These are phyloP conservation scores for Salpingus planirostris DNA, from an alignment of 2,888 invertebrate genomes.

Conservation along the genomic window DNA sequence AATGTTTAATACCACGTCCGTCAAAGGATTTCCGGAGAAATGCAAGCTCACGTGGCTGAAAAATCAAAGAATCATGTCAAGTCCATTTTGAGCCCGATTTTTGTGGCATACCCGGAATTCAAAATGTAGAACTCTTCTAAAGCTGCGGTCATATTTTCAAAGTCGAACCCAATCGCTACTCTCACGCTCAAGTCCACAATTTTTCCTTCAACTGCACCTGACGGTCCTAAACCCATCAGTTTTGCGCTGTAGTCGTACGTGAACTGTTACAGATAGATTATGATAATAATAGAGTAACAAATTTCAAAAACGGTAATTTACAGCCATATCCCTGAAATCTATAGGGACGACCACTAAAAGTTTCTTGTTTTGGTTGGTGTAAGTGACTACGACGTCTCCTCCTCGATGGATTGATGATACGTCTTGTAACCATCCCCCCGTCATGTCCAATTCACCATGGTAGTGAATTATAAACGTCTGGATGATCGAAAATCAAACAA, in stretches of 20 bases:
- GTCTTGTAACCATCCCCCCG: slow-evolving; percentile 44
- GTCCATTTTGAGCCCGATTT: background rate
- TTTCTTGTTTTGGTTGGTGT: slow-evolving; percentile 11
- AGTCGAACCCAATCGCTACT: slow-evolving; percentile 21
- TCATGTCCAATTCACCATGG: slow-evolving; percentile 33
- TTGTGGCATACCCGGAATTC: background rate
- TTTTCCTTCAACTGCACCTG: slow-evolving; percentile 44
- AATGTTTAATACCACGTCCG: background rate
- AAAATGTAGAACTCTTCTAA: slow-evolving; percentile 29
- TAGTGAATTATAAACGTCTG: slow-evolving; percentile 2
- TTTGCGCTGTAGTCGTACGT: slow-evolving; percentile 45
- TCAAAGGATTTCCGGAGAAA: background rate
- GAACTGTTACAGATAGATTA: slow-evolving; percentile 37
- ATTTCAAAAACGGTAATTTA: slow-evolving; percentile 2
- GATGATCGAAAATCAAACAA: slow-evolving; percentile 2
- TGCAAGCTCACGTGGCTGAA: background rate
- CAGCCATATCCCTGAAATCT: slow-evolving; percentile 8
- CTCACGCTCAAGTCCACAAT: slow-evolving; percentile 26
- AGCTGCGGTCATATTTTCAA: slow-evolving; percentile 13
- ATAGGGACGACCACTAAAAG: slow-evolving; percentile 6
- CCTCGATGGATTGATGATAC: slow-evolving; percentile 42
- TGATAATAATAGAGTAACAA: background rate
- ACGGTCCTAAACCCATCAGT: slow-evolving; percentile 48
- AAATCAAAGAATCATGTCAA: background rate
- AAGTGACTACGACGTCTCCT: slow-evolving; percentile 38